Evolutionary conservation across 2,888 invertebrate genomes (phyloP), one percentile per base, ranked within the genome.

Genomic region (Melanargia galathea): DNA sequence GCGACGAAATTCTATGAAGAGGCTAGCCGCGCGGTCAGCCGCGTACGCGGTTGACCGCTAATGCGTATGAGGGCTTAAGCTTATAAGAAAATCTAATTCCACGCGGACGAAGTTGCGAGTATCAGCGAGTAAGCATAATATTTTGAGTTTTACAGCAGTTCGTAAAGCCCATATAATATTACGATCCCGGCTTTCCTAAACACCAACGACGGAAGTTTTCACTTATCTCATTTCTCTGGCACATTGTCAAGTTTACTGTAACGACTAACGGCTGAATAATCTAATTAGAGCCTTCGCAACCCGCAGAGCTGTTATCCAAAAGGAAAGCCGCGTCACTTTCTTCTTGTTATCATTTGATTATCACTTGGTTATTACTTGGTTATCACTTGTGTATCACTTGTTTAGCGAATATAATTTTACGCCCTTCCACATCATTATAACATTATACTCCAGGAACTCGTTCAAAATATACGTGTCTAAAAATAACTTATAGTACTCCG

Each of bases 241-340:
- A 35, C 35, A 52, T 35, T 35, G 20, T 20, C 52, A 52, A 33
- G 52, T 52, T 52, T 20, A 51, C 20, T 35, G 35, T 52, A n/a
- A 55, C 24, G 8, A 55, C 16, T 52, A n/a, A 55, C 24, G 8
- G 43, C 16, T 30, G 48, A 22, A 24, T 62, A 57, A 62, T 43
- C 49, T 43, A 49, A 57, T 62, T 62, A 62, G 62, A 43, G 43
- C 49, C 57, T 57, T 43, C 26, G 16, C 24, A 24, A 48, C 16
- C 30, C 7, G n/a, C 30, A 30, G n/a, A n/a, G 26, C 16, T 20
- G 20, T 56, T 62, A 57, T 24, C 51, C 33, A 8, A 57, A 49
- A 62, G 26, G 33, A 49, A 54, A 43, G 26, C 54, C n/a, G 18
- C 45, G 43, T 38, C 54, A 56, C 62, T 62, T 57, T 62, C 56